Conservation (phyloP, 2,113 vertebrate species). For the Lycocorax pyrrhopterus region DNA sequence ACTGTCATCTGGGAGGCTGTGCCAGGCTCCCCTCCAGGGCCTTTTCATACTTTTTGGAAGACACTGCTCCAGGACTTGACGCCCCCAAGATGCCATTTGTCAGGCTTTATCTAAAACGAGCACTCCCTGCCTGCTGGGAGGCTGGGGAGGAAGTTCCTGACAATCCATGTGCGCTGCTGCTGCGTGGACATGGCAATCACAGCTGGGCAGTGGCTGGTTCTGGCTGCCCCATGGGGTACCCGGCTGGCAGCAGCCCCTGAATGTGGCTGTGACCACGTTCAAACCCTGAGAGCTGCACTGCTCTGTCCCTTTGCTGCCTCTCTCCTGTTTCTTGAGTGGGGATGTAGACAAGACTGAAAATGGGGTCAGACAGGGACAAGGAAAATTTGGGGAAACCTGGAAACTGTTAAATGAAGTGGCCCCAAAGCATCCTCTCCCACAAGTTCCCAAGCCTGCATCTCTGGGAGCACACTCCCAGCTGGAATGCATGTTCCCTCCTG, state of each 20-base stretch:
- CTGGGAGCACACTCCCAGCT: background rate
- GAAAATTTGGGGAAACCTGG: background rate
- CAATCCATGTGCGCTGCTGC: background rate
- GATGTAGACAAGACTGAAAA: background rate
- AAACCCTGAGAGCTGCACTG: background rate
- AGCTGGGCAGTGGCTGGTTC: background rate
- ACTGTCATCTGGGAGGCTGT: slow-evolving; percentile 20
- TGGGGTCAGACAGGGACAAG: background rate
- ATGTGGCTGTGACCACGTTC: accelerated
- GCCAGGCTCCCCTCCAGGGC: slow-evolving; percentile 33
- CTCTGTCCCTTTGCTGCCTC: background rate
- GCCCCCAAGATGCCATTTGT: background rate
- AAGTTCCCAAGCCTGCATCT: background rate
- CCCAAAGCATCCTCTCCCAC: background rate
- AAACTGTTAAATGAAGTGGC: background rate
- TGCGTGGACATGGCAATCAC: accelerated
- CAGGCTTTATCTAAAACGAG: slow-evolving; percentile 20
- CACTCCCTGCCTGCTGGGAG: background rate
- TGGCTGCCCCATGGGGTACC: background rate
- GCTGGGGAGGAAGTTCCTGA: background rate
- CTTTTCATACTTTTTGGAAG: background rate
- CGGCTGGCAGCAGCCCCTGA: background rate
- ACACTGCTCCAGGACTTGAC: background rate
- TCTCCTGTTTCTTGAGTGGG: background rate
- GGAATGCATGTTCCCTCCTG: background rate